Base-by-base conservation (phyloP, 2,888 invertebrate genomes). In the Schizotus pectinicornis region DNA sequence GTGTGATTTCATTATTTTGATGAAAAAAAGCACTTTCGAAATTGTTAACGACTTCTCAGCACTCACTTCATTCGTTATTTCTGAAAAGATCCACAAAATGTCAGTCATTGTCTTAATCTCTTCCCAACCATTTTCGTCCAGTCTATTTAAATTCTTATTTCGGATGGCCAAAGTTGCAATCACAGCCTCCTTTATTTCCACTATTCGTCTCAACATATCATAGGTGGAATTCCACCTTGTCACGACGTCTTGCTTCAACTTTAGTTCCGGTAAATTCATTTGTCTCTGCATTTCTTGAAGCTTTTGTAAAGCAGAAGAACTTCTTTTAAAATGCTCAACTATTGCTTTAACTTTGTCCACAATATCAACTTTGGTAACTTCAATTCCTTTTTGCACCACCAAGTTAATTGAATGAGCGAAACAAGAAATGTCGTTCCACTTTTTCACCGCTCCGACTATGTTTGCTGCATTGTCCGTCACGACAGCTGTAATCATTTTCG, bases 101-200 rank as follows among this genome's bases (percentile, higher is more conserved):
- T 9, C 6, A 6, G 38, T 37, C 8, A 9, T 9, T 37, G 6
- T 11, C 9, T 37, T 6, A 9, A 37, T 37, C 9, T 37, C 38
- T 8, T 37, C 9, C 38, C 38, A 37, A 11, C 9, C 38, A 8
- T 37, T 6, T 37, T 37, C 38, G 6, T 6, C 9, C 9, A 37
- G 9, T 9, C 9, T 7, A 6, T 8, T 37, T 37, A 37, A 37
- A 37, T 6, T 7, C 6, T 6, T 6, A 33, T 46, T 43, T 48
- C 46, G 13, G 22, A 63, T 48, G 8, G 55, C 64, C 41, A 64
- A 33, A 33, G 51, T 50, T 11, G 61, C 37, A 22, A 57, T 48
- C 34, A 62, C 32, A 8, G 62, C 54, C 8, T 55, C 52, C 32
- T 52, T 56, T 31, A 52, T 36, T 30, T 41, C 31, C 14, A 52